Base-by-base conservation (phyloP, 2,113 vertebrate species). In the Phainopepla nitens region DNA sequence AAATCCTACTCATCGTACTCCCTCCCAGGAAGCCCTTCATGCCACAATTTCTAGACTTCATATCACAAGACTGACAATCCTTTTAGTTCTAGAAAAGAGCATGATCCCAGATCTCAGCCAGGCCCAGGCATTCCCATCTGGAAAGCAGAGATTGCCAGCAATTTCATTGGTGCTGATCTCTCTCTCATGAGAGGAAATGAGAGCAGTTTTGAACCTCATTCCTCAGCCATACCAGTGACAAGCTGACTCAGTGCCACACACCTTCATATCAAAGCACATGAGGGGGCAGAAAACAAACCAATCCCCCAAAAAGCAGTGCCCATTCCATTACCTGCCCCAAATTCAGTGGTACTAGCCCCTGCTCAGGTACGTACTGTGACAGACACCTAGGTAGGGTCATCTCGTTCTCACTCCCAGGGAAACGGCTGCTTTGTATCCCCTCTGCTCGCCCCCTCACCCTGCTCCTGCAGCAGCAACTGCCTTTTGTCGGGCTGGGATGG, bases 331-430 rank as follows among this genome's bases (percentile, higher is more conserved):
- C 33, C 39, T 68, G 53, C 24, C 27, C 42, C 36, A 87, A 76
- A 54, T 54, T 62, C 73, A 72, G 28, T 9, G 17, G 21, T 29
- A 14, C n/a, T n/a, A n/a, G n/a, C 36, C 39, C 41, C 28, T 64
- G 24, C 39, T 44, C 58, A 41, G n/a, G 0, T 7, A 80, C 36
- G 23, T 35, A 18, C 24, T 1, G 0, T 1, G 5, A 57, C 39
- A 72, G 49, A 35, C 28, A 58, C 7, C 17, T 33, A 33, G 27
- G 22, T 1, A 49, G 15, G 12, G 10, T 28, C 15, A 33, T 5
- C 24, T 9, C 1, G 0, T 24, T 42, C 47, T 49, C n/a, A 17
- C 7, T 57, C 15, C 21, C 14, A 70, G 28, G 17, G 11, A 61
- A 85, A 86, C 2, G 9, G 20, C 47, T 49, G n/a, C 69, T 50